Conservation (phyloP, 2,113 vertebrate genomes). For the Megaceryle maxima region DNA sequence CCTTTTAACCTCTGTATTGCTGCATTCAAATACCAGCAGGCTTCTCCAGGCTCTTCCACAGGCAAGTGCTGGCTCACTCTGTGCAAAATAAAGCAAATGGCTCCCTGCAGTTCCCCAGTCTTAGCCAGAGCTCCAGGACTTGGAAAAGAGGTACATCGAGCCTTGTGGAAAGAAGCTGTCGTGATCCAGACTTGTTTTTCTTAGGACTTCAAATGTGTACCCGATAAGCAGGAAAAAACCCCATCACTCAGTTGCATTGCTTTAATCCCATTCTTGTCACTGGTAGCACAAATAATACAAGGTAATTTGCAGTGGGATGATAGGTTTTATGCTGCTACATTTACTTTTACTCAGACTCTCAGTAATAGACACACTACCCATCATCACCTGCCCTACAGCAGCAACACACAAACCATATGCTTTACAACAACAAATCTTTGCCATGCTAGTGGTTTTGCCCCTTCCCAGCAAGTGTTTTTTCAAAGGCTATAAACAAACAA, state of each 20-base stretch:
- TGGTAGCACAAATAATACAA: neutral
- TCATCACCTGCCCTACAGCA: neutral
- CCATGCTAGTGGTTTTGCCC: neutral
- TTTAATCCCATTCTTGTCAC: neutral
- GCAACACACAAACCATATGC: neutral
- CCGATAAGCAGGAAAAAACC: neutral
- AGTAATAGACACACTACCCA: neutral
- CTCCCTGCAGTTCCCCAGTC: neutral
- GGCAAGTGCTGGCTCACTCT: neutral
- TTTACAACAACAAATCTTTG: neutral
- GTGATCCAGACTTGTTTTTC: neutral
- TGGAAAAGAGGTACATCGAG: neutral
- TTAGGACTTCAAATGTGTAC: neutral
- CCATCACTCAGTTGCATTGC: fast-evolving
- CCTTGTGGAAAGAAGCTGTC: neutral
- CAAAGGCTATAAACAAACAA: neutral
- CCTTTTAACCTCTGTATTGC: neutral
- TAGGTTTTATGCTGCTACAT: neutral
- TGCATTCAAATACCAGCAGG: neutral
- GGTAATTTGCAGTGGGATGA: neutral
- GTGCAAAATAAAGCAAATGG: fast-evolving
- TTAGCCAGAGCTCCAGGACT: neutral
- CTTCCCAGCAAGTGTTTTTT: neutral
- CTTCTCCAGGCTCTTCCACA: neutral
- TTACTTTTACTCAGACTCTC: neutral